Evolutionary conservation across 2,113 vertebrate species (phyloP), one percentile per base, ranked within the genome.

Genomic region (Macheiramphus alcinus): DNA sequence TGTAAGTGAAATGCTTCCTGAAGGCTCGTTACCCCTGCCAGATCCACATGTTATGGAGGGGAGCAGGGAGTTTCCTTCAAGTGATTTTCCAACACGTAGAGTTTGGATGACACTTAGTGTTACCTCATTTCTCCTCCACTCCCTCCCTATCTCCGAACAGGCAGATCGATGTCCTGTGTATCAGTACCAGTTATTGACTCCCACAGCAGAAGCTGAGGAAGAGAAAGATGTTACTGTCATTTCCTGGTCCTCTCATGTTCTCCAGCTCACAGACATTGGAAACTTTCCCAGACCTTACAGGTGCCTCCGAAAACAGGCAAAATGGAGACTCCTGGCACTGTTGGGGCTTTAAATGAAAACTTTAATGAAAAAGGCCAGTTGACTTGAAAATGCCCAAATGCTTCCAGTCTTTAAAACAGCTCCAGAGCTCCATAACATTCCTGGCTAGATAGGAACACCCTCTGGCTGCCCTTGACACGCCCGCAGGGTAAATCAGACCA

Each of bases 131-230:
- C 88, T 94, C 90, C 92, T 96, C 94, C 82, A 71, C 92, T 95
- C 92, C 96, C 89, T 93, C 86, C 90, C 92, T 76, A 82, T 92
- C 87, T 89, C 83, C 55, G 11, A 89, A 88, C 79, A 85, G 93
- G 94, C 95, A 96, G 95, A 88, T 94, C 11, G 4, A 78, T 96
- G 92, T 93, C 95, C 91, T 97, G 93, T 89, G 71, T 96, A 96
- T 89, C 91, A 80, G 76, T 96, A 95, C 93, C 94, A 86, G 82
- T 96, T 98, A 96, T 96, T 95, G 97, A 97, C 96, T 95, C 96
- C 96, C 97, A 91, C 93, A 93, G 97, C 96, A 96, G 81, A 97
- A 96, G 95, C 92, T 95, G 97, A 97, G 96, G 96, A 98, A 97
- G 97, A 97, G 80, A 97, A 97, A 95, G 87, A 93, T 93, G 71